Base-by-base conservation (phyloP, 2,888 invertebrate species). In the Drosophila siamana region DNA sequence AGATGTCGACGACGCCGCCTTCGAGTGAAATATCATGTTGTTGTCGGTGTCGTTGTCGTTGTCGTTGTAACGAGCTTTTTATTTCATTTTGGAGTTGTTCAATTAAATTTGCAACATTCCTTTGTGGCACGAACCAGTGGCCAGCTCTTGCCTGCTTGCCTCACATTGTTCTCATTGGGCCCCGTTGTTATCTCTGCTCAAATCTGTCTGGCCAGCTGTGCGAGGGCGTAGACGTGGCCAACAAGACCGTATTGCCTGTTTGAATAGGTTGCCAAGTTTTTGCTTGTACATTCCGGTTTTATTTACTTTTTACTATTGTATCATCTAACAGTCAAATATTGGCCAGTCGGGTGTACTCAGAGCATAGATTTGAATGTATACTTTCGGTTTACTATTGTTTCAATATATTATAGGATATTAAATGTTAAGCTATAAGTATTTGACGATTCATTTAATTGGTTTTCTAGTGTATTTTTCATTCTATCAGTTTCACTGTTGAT, bases 41-140 rank as follows among this genome's bases (percentile, higher is more conserved):
- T 40, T 38, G 51, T 36, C 55, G 50, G 47, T 52, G 54, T 16
- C n/a, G n/a, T n/a, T 57, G 30, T 64, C 44, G 54, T 40, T 38
- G 51, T 36, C 55, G 50, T 51, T 52, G 54, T 16, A 56, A 48
- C 46, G 33, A 46, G 51, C 38, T 74, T 67, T 80, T 76, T 60
- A 62, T 85, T 76, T 50, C 63, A 62, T 73, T 65, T 71, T 63
- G 64, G 68, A 75, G 73, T 79, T 82, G 83, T 85, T 79, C 73
- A 82, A 82, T 87, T 82, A 82, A 80, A 63, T 82, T 70, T 62
- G 47, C 68, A 56, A 67, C 69, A 75, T 72, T 68, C 51, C 54
- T 62, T 50, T 82, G 47, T 62, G 57, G 33, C 57, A 54, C 44
- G 11, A 40, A 48, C 41, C 63, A 59, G 8, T 43, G 64, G 52